phyloP scores from a whole-genome alignment of 2,888 invertebrate genomes.

The Myopa tessellatipennis region DNA sequence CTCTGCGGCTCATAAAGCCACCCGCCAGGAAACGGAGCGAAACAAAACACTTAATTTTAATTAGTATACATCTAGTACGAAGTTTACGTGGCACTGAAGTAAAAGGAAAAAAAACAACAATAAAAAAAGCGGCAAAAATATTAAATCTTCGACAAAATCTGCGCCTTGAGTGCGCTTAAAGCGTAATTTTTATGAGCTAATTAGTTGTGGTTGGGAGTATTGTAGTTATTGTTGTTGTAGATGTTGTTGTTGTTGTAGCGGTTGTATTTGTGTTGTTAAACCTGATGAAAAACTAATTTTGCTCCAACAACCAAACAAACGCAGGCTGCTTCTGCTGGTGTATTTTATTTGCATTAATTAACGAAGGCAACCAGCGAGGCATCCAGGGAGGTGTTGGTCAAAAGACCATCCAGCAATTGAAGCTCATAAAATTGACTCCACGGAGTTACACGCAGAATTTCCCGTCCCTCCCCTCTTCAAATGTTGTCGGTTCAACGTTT shows the following conservation, averaged over 20 bases:
- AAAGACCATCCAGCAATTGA: not conserved
- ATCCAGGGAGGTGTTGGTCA: not conserved
- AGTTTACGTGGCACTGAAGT: not conserved
- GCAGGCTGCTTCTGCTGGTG: constrained; percentile 6
- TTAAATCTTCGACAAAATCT: constrained; percentile 21
- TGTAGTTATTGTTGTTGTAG: constrained; percentile 2
- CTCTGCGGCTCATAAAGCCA: not conserved
- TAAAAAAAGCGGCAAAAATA: not conserved
- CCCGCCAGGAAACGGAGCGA: not conserved
- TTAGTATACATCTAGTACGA: constrained; percentile 26
- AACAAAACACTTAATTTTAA: constrained; percentile 32
- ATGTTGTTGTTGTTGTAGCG: not conserved
- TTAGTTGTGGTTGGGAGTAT: constrained; percentile 29
- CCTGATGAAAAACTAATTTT: not conserved
- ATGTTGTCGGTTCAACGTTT: too few relatives aligned
- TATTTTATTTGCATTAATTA: constrained; percentile 38
- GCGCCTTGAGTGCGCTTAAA: constrained; percentile 19
- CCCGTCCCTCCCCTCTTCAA: not conserved
- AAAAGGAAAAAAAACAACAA: not conserved
- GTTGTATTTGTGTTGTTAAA: not conserved
- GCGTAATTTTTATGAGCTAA: constrained; percentile 35
- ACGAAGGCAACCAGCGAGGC: not conserved
- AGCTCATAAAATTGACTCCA: not conserved
- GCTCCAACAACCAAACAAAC: not conserved
- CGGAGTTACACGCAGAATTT: not conserved